Evolutionary conservation across 2,797 vertebrate species (phyloP), one percentile per base, ranked within the genome.

Genomic region (Lacerta agilis): DNA sequence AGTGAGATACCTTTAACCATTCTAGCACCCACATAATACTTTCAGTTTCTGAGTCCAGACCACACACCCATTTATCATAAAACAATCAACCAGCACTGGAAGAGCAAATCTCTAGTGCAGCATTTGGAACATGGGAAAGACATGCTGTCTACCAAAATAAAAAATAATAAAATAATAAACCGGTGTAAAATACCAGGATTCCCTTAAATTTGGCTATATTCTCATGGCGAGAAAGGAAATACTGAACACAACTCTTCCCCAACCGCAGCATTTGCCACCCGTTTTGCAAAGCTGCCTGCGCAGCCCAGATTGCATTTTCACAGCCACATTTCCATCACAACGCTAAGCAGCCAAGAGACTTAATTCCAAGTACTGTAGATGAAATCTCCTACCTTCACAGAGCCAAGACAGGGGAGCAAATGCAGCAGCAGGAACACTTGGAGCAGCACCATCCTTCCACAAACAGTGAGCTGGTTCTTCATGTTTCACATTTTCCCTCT

Each of bases 351-450:
- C 71, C 66, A 72, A 3, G 3, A 87, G 85, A 90, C 49, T 92
- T 90, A 77, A 55, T 86, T 82, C 87, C 8, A 73, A 80, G 82
- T 27, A n/a, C n/a, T n/a, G n/a, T n/a, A 88, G 80, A 83, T 0
- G 89, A 33, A 17, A n/a, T 86, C 89, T 90, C 95, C 92, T 96
- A 96, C 96, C 95, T 95, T 88, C 55, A 10, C 71, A 2, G 75
- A 87, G 87, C 72, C 89, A 89, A 93, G 77, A 79, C 78, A 92
- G 71, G 82, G 80, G 1, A 95, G 88, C 64, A 94, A 86, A 79
- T 58, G 84, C 3, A 3, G 73, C 6, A 95, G 83, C 83, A 90
- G 77, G 79, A 92, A 9, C 15, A 95, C 85, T 91, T 77, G 85
- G 49, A 29, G 77, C 55, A 92, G 58, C 84, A 82, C 92, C 96